Evolutionary conservation across 1,140 invertebrate genomes (phyloP).

Genomic region (Platyscapa corneri): DNA sequence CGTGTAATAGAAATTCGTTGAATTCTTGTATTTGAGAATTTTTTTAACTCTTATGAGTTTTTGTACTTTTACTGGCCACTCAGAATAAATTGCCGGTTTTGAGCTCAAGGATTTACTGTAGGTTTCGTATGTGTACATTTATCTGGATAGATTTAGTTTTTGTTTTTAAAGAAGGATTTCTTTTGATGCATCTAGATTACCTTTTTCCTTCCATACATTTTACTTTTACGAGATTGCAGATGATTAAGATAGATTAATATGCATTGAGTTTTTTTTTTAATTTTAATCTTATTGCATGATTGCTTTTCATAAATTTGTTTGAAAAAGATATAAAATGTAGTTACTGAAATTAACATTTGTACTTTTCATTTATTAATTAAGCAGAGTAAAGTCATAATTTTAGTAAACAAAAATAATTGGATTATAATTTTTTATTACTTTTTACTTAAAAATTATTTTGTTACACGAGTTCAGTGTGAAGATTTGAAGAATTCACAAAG

Average conservation of each 20-base stretch:
- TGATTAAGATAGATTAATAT: no score
- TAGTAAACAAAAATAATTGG: no score
- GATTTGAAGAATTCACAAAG: background rate
- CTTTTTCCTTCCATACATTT: background rate
- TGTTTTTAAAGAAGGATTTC: constrained; percentile 26
- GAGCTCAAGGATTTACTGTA: constrained; percentile 31
- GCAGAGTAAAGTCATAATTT: no score
- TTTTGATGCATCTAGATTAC: background rate
- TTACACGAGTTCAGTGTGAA: background rate
- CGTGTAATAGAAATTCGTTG: background rate
- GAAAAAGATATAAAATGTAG: no score
- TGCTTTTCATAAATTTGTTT: no score
- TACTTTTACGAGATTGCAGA: background rate
- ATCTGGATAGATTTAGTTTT: constrained; percentile 10
- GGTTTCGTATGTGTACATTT: background rate
- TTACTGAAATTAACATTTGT: no score
- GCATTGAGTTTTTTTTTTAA: no score
- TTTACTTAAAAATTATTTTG: background rate
- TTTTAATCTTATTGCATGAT: background rate
- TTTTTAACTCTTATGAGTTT: background rate
- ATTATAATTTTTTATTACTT: background rate
- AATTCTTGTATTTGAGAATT: background rate
- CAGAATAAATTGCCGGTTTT: constrained; percentile 34
- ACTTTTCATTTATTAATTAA: no score
- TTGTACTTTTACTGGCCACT: background rate